Base-by-base conservation (phyloP, 2,888 invertebrate species). In the Laothoe populi region DNA sequence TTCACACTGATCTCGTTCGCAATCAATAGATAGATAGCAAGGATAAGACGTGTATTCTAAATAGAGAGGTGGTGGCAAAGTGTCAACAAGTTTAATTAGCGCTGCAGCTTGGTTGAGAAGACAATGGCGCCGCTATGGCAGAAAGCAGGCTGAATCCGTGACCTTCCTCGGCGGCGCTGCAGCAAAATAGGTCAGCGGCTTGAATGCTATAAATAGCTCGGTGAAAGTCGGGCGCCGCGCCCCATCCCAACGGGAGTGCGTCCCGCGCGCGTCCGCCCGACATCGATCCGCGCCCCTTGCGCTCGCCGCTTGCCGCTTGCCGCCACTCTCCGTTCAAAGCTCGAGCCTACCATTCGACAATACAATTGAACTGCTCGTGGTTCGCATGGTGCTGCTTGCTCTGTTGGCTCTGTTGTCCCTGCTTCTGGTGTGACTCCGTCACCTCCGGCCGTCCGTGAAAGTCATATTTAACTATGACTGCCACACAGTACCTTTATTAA, bases 141-240 rank as follows among this genome's bases (percentile, higher is more conserved):
- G 81, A 87, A 85, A 85, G 87, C 84, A 78, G 87, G 86, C 88
- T 86, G 88, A 84, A 91, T 88, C 91, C 91, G 89, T 92, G 92
- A 92, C 92, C 92, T 92, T 92, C 92, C 89, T 84, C 83, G 84
- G 81, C 72, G 86, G 87, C 84, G 86, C 88, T 90, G 90, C 92
- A 90, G 87, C 86, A 84, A 92, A 91, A 90, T 92, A 90, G 92
- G 92, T 92, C 92, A 92, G 91, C 91, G 90, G 92, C 91, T 90
- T 90, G 86, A 88, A 87, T 87, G 88, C 90, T 92, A 92, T 91
- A 91, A 92, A 92, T 92, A 92, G 92, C 92, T 88, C 84, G 89
- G 89, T 82, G 88, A 90, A 91, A 91, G 91, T 90, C 89, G 90
- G 90, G 87, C 90, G 88, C 86, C 88, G 83, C 83, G 77, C 87